These are phyloP conservation scores for Hydrocynus forskahlii DNA, from an alignment of 2,797 vertebrate species.

Conservation along the genomic window DNA sequence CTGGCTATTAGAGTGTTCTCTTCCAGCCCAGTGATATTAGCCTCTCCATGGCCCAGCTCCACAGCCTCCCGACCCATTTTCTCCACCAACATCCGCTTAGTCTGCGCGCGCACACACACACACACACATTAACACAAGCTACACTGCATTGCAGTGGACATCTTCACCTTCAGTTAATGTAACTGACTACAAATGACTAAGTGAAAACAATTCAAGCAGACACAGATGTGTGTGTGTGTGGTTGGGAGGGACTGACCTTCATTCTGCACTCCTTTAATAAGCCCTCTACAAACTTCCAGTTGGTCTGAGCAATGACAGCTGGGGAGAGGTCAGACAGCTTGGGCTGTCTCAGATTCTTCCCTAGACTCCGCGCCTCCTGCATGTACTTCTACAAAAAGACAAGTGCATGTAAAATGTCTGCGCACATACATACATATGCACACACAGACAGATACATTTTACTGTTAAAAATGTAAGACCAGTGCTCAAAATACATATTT, in stretches of 20 bases:
- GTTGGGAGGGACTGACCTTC: constrained; percentile 80
- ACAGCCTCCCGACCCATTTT: constrained; percentile 95
- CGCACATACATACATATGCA: no score
- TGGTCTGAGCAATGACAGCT: constrained; percentile 90
- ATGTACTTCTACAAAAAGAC: constrained; percentile 78
- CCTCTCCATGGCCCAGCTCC: constrained; percentile 93
- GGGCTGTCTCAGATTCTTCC: constrained; percentile 88
- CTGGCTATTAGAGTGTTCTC: constrained; percentile 96
- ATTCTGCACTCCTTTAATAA: constrained; percentile 95
- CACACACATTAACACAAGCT: neutral
- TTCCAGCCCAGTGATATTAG: constrained; percentile 92
- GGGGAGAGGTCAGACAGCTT: constrained; percentile 93
- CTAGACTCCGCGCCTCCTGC: constrained; percentile 86
- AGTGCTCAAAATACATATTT: neutral
- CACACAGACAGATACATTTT: no score
- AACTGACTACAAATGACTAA: no score
- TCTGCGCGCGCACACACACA: constrained; percentile 80
- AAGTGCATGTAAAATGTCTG: constrained; percentile 19
- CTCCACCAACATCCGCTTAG: constrained; percentile 97
- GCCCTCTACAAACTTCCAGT: constrained; percentile 94
- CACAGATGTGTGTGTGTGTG: neutral
- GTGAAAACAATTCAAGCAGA: neutral
- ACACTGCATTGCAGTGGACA: neutral
- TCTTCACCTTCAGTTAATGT: neutral
- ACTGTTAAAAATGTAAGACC: neutral